A percentile compares a stretch with the other conserved stretches of the same genome.
phyloP scores from a whole-genome alignment of 2,888 invertebrate species.

The Galeruca laticollis region DNA sequence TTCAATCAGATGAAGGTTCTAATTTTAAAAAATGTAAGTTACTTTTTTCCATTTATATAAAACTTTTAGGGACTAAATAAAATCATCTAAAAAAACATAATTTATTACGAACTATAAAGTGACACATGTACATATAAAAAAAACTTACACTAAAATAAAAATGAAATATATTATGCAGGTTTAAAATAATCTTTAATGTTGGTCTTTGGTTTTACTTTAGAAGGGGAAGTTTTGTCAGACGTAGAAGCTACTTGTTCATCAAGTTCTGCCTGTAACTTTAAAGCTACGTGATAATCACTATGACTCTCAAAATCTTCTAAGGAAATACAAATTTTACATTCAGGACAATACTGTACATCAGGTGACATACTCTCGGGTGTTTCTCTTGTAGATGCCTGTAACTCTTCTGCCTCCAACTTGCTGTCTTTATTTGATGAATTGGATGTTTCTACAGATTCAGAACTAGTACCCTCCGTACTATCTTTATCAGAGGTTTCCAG shows the following conservation, averaged over 20 bases:
- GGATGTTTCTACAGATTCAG: neutral
- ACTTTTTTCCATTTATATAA: no score
- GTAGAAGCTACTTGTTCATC: conserved; percentile 61
- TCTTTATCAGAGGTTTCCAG: neutral
- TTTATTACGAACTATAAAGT: neutral
- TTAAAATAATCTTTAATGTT: conserved; percentile 32
- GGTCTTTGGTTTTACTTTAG: conserved; percentile 22
- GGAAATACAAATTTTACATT: conserved; percentile 34
- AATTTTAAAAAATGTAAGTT: no score
- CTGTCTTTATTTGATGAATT: neutral
- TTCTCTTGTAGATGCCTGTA: conserved; percentile 26
- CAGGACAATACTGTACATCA: conserved; percentile 28
- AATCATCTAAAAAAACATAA: conserved; percentile 1
- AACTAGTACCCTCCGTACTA: neutral
- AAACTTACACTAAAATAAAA: conserved; percentile 9
- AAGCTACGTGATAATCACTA: conserved; percentile 87
- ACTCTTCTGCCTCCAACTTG: neutral
- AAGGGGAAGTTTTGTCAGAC: conserved; percentile 6
- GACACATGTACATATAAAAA: neutral
- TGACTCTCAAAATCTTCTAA: conserved; percentile 75
- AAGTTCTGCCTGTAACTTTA: conserved; percentile 77
- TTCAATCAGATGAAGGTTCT: no score
- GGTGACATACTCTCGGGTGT: conserved; percentile 31
- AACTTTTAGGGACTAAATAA: neutral
- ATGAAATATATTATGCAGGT: conserved; percentile 9